A percentile compares a stretch with the other conserved stretches of the same genome.
These are phyloP conservation scores for Pristionchus japonicus DNA, from an alignment of 2,888 invertebrate genomes.

Conservation along the genomic window DNA sequence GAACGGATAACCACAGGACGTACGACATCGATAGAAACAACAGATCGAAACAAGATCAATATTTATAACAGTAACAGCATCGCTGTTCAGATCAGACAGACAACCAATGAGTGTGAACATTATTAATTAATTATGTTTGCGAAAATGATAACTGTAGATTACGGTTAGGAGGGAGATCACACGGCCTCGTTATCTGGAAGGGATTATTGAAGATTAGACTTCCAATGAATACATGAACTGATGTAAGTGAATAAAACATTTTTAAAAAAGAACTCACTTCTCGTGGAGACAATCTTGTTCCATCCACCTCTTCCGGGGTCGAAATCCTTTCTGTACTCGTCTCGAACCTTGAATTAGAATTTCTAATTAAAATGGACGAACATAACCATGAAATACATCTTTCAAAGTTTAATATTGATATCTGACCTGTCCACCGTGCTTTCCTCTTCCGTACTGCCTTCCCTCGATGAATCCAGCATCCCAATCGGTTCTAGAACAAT, in stretches of 20 bases:
- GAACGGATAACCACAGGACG: constrained; percentile 27
- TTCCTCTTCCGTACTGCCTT: constrained; percentile 96
- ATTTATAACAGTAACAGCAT: constrained; percentile 11
- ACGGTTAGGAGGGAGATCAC: neutral
- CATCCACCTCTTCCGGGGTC: constrained; percentile 97
- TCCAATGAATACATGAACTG: too few species aligned
- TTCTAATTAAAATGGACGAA: neutral
- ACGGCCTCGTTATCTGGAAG: constrained; percentile 11
- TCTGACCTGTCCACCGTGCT: constrained; percentile 95
- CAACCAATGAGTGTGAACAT: constrained; percentile 4
- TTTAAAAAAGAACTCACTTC: constrained; percentile 48
- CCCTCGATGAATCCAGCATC: constrained; percentile 99
- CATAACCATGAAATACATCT: neutral
- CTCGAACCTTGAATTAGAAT: constrained; percentile 84
- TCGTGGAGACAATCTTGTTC: constrained; percentile 78
- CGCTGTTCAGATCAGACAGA: constrained; percentile 7
- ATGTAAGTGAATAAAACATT: too few species aligned
- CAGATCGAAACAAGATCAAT: neutral
- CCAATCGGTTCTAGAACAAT: constrained; percentile 89
- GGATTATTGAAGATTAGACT: neutral
- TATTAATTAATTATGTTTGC: neutral
- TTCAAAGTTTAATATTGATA: neutral
- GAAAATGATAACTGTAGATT: neutral
- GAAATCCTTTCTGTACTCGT: constrained; percentile 97
- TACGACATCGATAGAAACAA: neutral